Evolutionary conservation across 1,140 invertebrate species (phyloP), one percentile per base, ranked within the genome.

Genomic region (Diorhabda elongata): DNA sequence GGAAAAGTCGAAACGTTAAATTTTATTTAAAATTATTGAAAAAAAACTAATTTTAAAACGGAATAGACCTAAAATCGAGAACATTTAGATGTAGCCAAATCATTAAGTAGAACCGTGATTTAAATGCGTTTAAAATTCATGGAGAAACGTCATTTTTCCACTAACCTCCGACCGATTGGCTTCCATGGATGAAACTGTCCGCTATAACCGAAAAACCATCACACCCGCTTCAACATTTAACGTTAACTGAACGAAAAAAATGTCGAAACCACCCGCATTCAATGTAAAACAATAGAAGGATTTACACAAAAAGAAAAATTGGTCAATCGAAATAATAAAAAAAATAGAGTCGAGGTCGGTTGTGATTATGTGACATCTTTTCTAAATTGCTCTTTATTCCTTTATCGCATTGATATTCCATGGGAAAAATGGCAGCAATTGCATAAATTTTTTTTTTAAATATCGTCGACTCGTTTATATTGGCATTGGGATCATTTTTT

Each of bases 291-390:
- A 52, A 52, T 52, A 52, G 47, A 52, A 52, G 47, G 47, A 52
- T 52, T n/a, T 26, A 26, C 26, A 26, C 26, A 26, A 26, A 26
- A 26, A 26, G 26, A 26, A 26, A 26, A 52, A 52, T 52, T 52
- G 47, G 47, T 52, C 47, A 52, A 52, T 52, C 47, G 47, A 3
- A 52, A 26, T 26, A 26, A 26, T 52, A 6, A n/a, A 52, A 52
- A 3, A 52, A 52, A 52, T 52, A 52, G 47, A 52, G 47, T 52
- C 47, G 47, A 52, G 47, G 47, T n/a, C 4, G n/a, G 2, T 52
- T 52, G 47, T n/a, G 26, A 52, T n/a, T 52, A 52, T 52, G 47
- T 52, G 47, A 52, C 47, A 52, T 52, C 47, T 52, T 52, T 52
- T 52, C n/a, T 3, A 8, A 52, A 52, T 52, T 52, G 47, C 47